Evolutionary conservation across 2,888 invertebrate genomes (phyloP), one percentile per base, ranked within the genome.

Genomic region (Lacanobia wlatinum): DNA sequence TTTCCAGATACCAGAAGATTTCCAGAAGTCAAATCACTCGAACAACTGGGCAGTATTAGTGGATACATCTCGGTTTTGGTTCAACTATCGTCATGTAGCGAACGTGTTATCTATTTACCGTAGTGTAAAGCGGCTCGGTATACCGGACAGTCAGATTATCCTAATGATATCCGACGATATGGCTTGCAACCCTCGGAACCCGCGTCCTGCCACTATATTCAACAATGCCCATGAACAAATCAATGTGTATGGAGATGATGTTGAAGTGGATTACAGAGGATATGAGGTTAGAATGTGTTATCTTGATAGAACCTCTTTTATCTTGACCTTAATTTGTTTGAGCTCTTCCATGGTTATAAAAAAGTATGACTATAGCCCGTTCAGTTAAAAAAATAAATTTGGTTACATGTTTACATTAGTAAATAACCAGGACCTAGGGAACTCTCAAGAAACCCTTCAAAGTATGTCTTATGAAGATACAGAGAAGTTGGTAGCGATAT

Each of bases 41-140:
- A 99, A 99, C 92, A 99, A 99, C 94, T 99, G 99, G 99, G 99
- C 99, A 0, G 99, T 99, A 18, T 94, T 99, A 69, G 99, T 99
- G 0, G 99, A 99, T 93, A 99, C 99, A 0, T 99, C 99, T 0
- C 96, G 99, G 71, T 99, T 99, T 94, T 99, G 99, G 99, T 99
- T 99, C 92, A 99, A 99, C 93, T 99, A 99, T 93, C 97, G 99
- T 9, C 99, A 99, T 97, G 99, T 99, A 46, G 99, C 99, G 6
- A 99, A 99, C 93, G 99, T 99, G 0, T 94, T 99, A 23, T 99
- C 99, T 0, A 99, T 99, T 79, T 99, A 99, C 92, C 97, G 99
- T 16, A 99, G 99, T 91, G 99, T 99, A 0, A 99, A 99, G 94
- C 97, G 99, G 21, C 96, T 99, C 6, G 99, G 99, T n/a, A 99